Evolutionary conservation across 1,140 invertebrate species (phyloP).

Genomic region (Sarcophaga bullata): DNA sequence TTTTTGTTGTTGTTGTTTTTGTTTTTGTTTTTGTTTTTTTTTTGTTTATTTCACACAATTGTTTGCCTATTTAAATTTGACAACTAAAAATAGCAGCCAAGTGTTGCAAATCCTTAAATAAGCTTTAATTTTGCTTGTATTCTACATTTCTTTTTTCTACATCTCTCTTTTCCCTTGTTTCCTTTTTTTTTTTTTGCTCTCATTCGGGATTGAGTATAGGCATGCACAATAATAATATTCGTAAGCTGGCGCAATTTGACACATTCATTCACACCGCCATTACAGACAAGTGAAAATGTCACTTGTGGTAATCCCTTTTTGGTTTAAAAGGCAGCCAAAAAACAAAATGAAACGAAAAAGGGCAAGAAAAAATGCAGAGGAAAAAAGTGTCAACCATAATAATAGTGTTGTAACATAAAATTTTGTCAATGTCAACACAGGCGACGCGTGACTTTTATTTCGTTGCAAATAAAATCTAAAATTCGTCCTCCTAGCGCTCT

Average conservation of each 20-base stretch:
- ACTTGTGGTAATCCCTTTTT: constrained; percentile 20
- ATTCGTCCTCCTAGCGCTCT: too few species aligned
- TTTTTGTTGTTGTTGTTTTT: neutral
- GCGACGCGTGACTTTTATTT: neutral
- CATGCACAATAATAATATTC: too few species aligned
- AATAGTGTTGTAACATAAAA: neutral
- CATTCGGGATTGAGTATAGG: too few species aligned
- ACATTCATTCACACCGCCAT: neutral
- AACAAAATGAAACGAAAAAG: neutral
- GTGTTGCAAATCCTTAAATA: constrained; percentile 20
- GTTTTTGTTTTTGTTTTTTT: too few species aligned
- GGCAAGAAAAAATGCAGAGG: neutral
- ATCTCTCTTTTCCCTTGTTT: too few species aligned
- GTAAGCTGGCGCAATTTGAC: neutral
- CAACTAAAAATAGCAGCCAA: neutral
- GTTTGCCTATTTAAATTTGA: too few species aligned
- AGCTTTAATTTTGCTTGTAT: neutral
- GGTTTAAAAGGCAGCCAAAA: neutral
- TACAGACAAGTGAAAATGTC: neutral
- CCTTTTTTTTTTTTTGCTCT: too few species aligned
- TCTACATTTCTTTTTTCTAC: too few species aligned
- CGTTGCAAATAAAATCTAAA: too few species aligned
- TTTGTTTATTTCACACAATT: too few species aligned
- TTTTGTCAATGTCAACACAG: constrained; percentile 4
- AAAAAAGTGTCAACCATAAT: neutral